Evolutionary conservation across 2,888 invertebrate species (phyloP), one percentile per base, ranked within the genome.

Genomic region (Cheilosia urbana): DNA sequence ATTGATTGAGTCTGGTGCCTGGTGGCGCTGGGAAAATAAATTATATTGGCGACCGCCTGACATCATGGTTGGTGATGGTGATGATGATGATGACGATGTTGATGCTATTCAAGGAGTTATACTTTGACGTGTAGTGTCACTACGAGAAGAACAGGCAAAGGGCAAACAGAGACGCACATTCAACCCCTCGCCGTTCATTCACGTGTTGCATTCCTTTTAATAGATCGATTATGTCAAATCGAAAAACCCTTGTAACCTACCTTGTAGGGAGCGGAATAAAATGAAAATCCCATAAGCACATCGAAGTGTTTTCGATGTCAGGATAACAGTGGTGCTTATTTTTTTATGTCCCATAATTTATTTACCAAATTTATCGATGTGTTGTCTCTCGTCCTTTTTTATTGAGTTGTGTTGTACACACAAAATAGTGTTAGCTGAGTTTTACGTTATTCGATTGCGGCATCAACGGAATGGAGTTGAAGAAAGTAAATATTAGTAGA

Each of bases 21-120:
- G 55, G 4, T 60, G 27, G 24, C 42, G 3, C 51, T 30, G 63
- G 63, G 51, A 40, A 77, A 76, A 76, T 58, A 81, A 76, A 81
- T 51, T 47, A 77, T 65, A 77, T 65, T 77, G 69, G 13, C 76
- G 81, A 58, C 69, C 37, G 45, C 40, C 55, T 17, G 19, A 45
- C 76, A 69, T 65, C 75, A 68, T 49, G n/a, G n/a, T n/a, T n/a
- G 30, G 40, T 21, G 21, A 57, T 65, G 53, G 7, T 9, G 19
- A 49, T 21, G 51, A 3, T 24, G 51, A 11, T 15, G 51, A 49
- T 34, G 60, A 37, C 17, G 60, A 51, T 51, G n/a, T 15, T 42
- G 19, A 15, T 42, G 42, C 4, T 19, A 11, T 27, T 60, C 72
- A 42, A 62, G 17, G 42, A 72, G 51, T 51, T 42, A 27, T 30